Base-by-base conservation (phyloP, 2,113 vertebrate genomes). In the Pygoscelis adeliae region DNA sequence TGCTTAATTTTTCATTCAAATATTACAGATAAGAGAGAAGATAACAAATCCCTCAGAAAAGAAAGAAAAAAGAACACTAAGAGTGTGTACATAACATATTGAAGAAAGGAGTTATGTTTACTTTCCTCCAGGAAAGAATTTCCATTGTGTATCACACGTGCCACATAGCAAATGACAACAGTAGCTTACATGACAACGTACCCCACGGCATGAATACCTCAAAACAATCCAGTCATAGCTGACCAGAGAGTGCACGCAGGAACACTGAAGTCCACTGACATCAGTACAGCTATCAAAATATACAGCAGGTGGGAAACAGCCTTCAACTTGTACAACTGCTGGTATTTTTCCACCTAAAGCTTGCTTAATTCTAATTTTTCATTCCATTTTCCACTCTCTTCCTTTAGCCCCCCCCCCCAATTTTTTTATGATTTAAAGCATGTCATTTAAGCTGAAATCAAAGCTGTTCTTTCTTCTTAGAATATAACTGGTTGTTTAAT, bases 1-100 rank as follows among this genome's bases (percentile, higher is more conserved):
- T 69, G 47, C 19, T 78, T 92, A 89, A 70, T 67, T 91, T 87
- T 92, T 89, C 44, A 76, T 67, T 65, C 69, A 87, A 84, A 83
- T 74, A 69, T 46, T 63, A 61, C n/a, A 66, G 20, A 38, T 65
- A 40, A 92, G 23, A 84, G 9, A 66, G 36, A 76, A 69, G 25
- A 94, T 13, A 88, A 72, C 5, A 36, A 84, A 79, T 30, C 38
- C 38, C 32, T 67, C 47, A 67, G 12, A 46, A 83, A 73, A 86
- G 30, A 53, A 47, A 56, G 17, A 42, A 71, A 44, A 65, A 83
- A 21, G 11, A 58, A 58, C 17, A 58, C 13, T 26, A 66, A 65
- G 40, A 65, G 5, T 11, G 21, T 67, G 40, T 22, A 58, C 13
- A 17, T 19, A 59, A 62, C 18, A 32, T 22, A 79, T 3, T 23